These are phyloP conservation scores for Agrotis exclamationis DNA, from an alignment of 2,888 invertebrate genomes.

Conservation along the genomic window DNA sequence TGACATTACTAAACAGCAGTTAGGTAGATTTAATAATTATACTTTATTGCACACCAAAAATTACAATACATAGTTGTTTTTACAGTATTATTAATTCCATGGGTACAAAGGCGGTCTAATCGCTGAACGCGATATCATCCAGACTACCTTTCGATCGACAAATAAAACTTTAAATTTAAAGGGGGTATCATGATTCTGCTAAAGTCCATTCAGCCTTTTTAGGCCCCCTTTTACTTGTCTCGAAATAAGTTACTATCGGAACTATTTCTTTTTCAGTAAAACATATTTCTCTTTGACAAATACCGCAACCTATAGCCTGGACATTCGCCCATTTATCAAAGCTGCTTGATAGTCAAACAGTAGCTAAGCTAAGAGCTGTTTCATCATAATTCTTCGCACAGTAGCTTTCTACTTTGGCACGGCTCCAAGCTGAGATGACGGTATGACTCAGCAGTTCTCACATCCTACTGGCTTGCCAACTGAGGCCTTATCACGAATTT, in stretches of 20 bases:
- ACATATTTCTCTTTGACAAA: slow-evolving; percentile 24
- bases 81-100: too few relatives aligned
- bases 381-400: slow-evolving; percentile 64
- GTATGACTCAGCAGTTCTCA: slow-evolving; percentile 60
- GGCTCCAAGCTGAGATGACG: slow-evolving; percentile 63
- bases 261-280: not conserved
- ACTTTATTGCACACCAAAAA: too few relatives aligned
- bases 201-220: too few relatives aligned
- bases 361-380: slow-evolving; percentile 55
- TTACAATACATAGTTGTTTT: too few relatives aligned
- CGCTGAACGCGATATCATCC: too few relatives aligned
- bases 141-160: too few relatives aligned
- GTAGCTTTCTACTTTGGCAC: slow-evolving; percentile 65
- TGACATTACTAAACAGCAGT: too few relatives aligned
- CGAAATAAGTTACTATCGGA: not conserved
- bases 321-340: slow-evolving; percentile 56
- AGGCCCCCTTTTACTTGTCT: too few relatives aligned
- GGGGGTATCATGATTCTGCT: too few relatives aligned
- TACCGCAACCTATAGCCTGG: slow-evolving; percentile 27
- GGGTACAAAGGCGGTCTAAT: too few relatives aligned
- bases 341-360: slow-evolving; percentile 57
- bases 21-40: too few relatives aligned
- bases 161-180: too few relatives aligned
- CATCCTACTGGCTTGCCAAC: slow-evolving; percentile 49
- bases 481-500: not conserved